These are phyloP conservation scores for Gavialis gangeticus DNA, from an alignment of 2,113 vertebrate species.

Conservation along the genomic window DNA sequence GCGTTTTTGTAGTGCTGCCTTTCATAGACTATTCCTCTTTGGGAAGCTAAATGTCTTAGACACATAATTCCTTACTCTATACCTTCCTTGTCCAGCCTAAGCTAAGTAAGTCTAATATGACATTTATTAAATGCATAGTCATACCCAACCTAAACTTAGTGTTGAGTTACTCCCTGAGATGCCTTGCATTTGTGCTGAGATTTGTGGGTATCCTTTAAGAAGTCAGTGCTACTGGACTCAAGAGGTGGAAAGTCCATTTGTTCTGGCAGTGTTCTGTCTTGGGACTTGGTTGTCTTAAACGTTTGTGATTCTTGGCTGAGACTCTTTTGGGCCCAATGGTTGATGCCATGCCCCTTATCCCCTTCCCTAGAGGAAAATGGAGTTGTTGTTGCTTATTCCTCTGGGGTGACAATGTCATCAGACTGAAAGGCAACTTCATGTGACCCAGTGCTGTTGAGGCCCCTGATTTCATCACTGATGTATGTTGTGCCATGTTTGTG, in stretches of 20 bases:
- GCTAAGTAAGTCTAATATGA: background rate
- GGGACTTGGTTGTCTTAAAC: background rate
- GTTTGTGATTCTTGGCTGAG: background rate
- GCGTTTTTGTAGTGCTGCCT: no score
- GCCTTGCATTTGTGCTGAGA: background rate
- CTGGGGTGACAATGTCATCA: background rate
- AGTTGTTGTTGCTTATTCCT: background rate
- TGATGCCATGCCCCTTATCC: background rate
- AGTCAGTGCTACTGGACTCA: background rate
- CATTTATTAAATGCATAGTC: background rate
- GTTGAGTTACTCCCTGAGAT: background rate
- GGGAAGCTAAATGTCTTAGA: no score
- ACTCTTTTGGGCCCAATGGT: background rate
- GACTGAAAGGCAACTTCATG: fast-evolving
- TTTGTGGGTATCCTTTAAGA: background rate
- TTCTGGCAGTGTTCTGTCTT: background rate
- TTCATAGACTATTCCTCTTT: no score
- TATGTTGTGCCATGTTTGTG: background rate
- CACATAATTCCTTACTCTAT: no score
- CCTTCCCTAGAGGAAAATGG: background rate
- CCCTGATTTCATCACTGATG: background rate
- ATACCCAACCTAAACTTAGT: background rate
- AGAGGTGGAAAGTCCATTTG: background rate
- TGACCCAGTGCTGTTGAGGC: fast-evolving
- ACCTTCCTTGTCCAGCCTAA: background rate